These are phyloP conservation scores for Xiphophorus birchmanni DNA, from an alignment of 2,797 vertebrate species.

Conservation along the genomic window DNA sequence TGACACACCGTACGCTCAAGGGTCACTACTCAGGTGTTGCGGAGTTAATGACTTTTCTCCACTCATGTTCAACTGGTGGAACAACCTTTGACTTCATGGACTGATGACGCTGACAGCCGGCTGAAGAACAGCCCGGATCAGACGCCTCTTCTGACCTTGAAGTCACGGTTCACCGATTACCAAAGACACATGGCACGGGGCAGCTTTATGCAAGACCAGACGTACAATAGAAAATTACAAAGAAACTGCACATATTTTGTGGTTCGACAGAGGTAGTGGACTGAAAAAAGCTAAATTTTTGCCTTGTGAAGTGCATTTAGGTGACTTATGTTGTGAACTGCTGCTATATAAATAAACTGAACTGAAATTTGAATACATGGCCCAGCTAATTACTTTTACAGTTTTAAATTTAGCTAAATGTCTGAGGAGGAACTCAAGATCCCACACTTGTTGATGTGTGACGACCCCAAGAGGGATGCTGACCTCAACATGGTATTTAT, in stretches of 20 bases:
- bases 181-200: constrained; percentile 57
- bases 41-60: constrained; percentile 61
- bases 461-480: background rate
- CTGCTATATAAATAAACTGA: background rate
- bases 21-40: constrained; percentile 60
- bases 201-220: constrained; percentile 23
- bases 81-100: constrained; percentile 69
- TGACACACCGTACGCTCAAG: constrained; percentile 25
- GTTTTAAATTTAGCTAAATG: background rate
- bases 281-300: background rate
- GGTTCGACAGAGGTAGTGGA: background rate
- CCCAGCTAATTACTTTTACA: background rate
- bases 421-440: background rate
- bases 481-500: background rate
- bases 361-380: background rate
- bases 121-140: constrained; percentile 74
- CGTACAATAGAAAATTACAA: constrained; percentile 31
- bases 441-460: background rate
- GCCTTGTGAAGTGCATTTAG: background rate
- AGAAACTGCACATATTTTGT: constrained; percentile 4
- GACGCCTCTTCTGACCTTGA: constrained; percentile 68
- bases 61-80: constrained; percentile 66
- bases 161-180: constrained; percentile 61
- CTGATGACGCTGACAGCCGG: constrained; percentile 71
- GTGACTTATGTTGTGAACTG: background rate